Evolutionary conservation across 2,888 invertebrate species (phyloP).

Genomic region (Orchestes rusci): DNA sequence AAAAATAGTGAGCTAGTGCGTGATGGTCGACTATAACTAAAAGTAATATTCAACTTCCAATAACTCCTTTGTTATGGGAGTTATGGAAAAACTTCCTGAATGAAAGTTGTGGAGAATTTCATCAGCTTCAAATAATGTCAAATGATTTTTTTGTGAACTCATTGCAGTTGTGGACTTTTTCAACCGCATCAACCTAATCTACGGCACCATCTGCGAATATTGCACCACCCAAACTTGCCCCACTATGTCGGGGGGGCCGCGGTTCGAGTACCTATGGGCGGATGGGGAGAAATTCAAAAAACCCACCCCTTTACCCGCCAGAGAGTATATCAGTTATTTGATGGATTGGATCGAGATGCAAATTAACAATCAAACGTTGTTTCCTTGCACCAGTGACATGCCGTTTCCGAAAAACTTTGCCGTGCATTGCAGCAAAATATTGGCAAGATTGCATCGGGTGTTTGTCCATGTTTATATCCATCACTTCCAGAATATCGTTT

Average conservation of each 20-base stretch:
- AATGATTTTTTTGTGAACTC: too few species aligned
- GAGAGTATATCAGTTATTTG: conserved; percentile 71
- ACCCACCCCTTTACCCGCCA: conserved; percentile 75
- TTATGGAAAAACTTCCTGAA: too few species aligned
- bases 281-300: conserved; percentile 74
- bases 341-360: conserved; percentile 92
- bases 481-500: conserved; percentile 83
- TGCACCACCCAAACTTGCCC: conserved; percentile 80
- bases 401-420: conserved; percentile 83
- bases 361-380: conserved; percentile 81
- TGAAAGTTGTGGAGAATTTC: too few species aligned
- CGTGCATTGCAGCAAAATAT: conserved; percentile 73
- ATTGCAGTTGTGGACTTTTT: conserved; percentile 93
- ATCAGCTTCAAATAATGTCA: too few species aligned
- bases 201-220: conserved; percentile 80
- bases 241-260: conserved; percentile 83
- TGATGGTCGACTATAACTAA: too few species aligned
- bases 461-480: conserved; percentile 94
- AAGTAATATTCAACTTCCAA: too few species aligned
- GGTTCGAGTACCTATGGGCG: conserved; percentile 88
- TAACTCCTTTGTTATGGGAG: too few species aligned
- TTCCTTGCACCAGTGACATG: conserved; percentile 77
- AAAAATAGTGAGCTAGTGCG: too few species aligned
- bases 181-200: conserved; percentile 86
- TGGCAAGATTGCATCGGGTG: conserved; percentile 80